Percentiles rank a stretch among this genome's conserved stretches.
These are phyloP conservation scores for Spodoptera litura DNA, from an alignment of 1,140 invertebrate species.

Conservation along the genomic window DNA sequence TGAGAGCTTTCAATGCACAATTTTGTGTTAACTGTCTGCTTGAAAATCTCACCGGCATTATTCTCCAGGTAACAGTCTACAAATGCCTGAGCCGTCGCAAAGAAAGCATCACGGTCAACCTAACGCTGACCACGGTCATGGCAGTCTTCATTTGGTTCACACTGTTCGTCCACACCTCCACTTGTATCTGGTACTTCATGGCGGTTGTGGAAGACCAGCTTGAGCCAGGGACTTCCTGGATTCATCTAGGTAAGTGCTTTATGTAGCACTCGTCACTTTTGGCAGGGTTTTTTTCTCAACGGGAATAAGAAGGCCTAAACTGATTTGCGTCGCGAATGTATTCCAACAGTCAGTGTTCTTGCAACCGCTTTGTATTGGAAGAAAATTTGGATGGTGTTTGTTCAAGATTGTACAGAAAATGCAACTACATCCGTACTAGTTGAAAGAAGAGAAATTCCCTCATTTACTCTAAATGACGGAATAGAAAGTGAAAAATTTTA, in stretches of 20 bases:
- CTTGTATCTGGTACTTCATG: constrained; percentile 74
- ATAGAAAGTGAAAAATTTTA: too few species aligned
- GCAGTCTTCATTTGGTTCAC: constrained; percentile 72
- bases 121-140: constrained; percentile 60
- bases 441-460: too few species aligned
- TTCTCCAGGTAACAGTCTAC: constrained; percentile 65
- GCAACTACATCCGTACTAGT: too few species aligned
- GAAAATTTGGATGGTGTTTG: too few species aligned
- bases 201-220: constrained; percentile 57
- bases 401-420: too few species aligned
- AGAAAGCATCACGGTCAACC: constrained; percentile 63
- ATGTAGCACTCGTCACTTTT: neutral
- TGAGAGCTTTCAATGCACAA: too few species aligned
- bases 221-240: constrained; percentile 64
- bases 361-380: too few species aligned
- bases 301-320: neutral
- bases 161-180: constrained; percentile 63
- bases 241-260: constrained; percentile 56
- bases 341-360: too few species aligned
- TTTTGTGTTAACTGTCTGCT: too few species aligned
- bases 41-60: neutral
- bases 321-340: too few species aligned
- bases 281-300: neutral
- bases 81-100: constrained; percentile 63
- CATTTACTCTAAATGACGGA: too few species aligned